Evolutionary conservation across 2,797 vertebrate species (phyloP).

Genomic region (Chiroxiphia lanceolata): DNA sequence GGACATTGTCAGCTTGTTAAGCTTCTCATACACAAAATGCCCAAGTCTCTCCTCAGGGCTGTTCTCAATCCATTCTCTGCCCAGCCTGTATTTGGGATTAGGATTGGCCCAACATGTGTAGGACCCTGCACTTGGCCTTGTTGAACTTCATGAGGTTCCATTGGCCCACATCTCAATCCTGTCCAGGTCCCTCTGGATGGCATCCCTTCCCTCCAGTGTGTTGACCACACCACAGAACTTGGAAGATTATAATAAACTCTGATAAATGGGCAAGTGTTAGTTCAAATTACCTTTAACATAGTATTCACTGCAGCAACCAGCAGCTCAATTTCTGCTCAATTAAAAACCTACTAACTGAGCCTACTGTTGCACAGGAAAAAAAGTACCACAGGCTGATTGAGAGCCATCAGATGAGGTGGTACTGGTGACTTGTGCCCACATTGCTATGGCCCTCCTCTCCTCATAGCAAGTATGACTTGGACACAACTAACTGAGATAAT

Average conservation of each 20-base stretch:
- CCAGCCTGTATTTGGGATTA: not conserved
- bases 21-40: not conserved
- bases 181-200: not conserved
- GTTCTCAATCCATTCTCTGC: not conserved
- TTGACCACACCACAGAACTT: not conserved
- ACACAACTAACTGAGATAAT: not conserved
- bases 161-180: not conserved
- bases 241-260: not conserved
- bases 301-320: not conserved
- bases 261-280: not conserved
- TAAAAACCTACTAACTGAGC: not conserved
- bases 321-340: not conserved
- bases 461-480: not conserved
- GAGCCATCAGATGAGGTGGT: not conserved
- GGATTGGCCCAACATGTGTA: not conserved
- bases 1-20: rapidly evolving
- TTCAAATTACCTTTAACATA: not conserved
- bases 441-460: not conserved
- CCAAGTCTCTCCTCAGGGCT: not conserved
- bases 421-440: not conserved
- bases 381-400: rapidly evolving
- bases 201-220: not conserved
- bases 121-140: not conserved
- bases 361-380: not conserved
- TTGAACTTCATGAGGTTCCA: not conserved